A percentile compares a stretch with the other conserved stretches of the same genome.
These are phyloP conservation scores for Brenthis ino DNA, from an alignment of 2,888 invertebrate genomes.

Conservation along the genomic window DNA sequence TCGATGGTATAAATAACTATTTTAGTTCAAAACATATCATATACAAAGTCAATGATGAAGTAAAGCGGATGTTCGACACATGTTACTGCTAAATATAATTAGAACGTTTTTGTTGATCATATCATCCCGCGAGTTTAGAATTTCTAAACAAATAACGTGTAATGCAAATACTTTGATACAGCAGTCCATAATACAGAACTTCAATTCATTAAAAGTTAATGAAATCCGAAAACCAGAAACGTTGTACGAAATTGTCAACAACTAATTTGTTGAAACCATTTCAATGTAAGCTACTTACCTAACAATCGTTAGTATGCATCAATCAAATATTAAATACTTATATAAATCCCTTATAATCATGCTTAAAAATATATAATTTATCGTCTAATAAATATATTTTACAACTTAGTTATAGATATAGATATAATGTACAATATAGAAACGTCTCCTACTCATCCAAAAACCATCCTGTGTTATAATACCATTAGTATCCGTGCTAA, in stretches of 20 bases:
- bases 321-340: not conserved
- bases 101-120: conserved; percentile 4
- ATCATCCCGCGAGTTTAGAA: not conserved
- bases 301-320: not conserved
- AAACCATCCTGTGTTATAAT: conserved; percentile 2
- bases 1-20: not conserved
- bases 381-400: not conserved
- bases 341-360: not conserved
- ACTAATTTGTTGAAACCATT: not conserved
- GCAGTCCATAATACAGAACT: too few species aligned
- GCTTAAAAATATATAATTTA: not conserved
- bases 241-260: not conserved
- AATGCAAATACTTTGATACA: too few species aligned
- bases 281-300: not conserved
- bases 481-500: conserved; percentile 38
- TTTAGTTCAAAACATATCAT: conserved; percentile 21
- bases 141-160: not conserved
- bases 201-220: not conserved
- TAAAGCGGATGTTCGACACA: conserved; percentile 19
- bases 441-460: not conserved
- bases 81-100: conserved; percentile 4
- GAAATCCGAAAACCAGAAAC: not conserved
- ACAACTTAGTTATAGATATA: not conserved
- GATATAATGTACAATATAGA: too few species aligned
- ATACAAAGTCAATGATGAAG: conserved; percentile 22